Evolutionary conservation across 2,888 invertebrate species (phyloP), one percentile per base, ranked within the genome.

Genomic region (Drosophila acutilabella): DNA sequence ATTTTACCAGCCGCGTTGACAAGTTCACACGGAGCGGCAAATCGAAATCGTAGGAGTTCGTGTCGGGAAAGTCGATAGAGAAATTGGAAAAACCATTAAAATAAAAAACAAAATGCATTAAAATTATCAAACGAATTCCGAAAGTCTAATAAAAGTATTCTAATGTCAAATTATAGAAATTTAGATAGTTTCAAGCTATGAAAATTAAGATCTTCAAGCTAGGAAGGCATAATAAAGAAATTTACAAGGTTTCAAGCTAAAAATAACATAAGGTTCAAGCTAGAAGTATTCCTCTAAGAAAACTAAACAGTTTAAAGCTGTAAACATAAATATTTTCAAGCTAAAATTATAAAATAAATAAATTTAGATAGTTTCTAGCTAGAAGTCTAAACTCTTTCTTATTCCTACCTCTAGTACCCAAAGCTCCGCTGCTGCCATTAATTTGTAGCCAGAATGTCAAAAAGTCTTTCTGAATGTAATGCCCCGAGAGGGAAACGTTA

Each of bases 1-100:
- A 52, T 67, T 33, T 30, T 57, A 53, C 45, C 58, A n/a, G 36
- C 11, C n/a, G 36, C 50, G 40, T 66, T 78, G 70, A 75, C 75
- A 78, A 67, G 71, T 85, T 81, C 75, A 71, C 78, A 81, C 81
- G 76, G 30, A 8, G 52, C 38, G 4, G 8, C 8, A 36, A 13
- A 8, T 30, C 1, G 7, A 33, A 54, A n/a, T 50, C 14, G 48
- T 65, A 53, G 53, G n/a, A 20, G 48, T 41, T 20, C 10, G 51
- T 58, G 60, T 5, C 38, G 23, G 14, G 33, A 47, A 42, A 1
- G 47, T 23, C 30, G 8, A n/a, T 41, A 57, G 14, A 57, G 26
- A 60, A 45, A 38, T 47, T 41, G 58, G 42, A 10, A 42, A 60
- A 54, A 18, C n/a, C 40, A 48, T 50, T n/a, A 26, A 54, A 16